Base-by-base conservation (phyloP, 92 coral and sea anemone species). In the Anthopleura xanthogrammica region DNA sequence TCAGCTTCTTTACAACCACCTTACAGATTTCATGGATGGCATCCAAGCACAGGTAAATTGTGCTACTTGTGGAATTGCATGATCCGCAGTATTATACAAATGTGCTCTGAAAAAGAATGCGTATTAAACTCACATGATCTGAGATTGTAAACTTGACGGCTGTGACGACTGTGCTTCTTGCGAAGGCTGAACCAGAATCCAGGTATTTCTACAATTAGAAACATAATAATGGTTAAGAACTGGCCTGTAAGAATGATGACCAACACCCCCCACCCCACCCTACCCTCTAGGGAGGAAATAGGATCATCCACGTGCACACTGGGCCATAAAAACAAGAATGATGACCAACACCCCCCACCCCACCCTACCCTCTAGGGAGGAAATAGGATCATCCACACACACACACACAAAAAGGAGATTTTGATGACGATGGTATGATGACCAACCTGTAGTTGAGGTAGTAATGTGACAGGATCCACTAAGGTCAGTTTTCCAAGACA, bases 91-190 rank as follows among this genome's bases (percentile, higher is more conserved):
- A 29, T 29, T 1, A 29, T 29, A 29, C 36, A 29, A 58, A 12
- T 58, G 13, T 58, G 64, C 64, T 14, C 5, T 58, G 3, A n/a
- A 23, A 62, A 24, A 12, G 24, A 19, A 16, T 41, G 9, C 36
- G 16, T 29, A 3, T 43, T 3, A 36, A 29, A 78, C 97, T 94
- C 78, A 94, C 98, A 72, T 96, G 98, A 43, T 96, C 99, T 20
- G 99, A 96, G 80, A 96, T 94, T 2, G 99, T 96, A 73, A 96
- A 96, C 81, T 96, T 96, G 14, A 96, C 98, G 46, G 99, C 97
- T 19, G 99, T 96, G 40, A 96, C 99, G 20, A 96, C 99, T 7
- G 99, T 96, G 60, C 99, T 96, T 79, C 99, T 87, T 40, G 99
- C 97, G 74, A 94, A 92, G 12, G 99, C 96, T 16, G 99, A 96